Base-by-base conservation (phyloP, 2,888 invertebrate genomes). In the Lacanobia wlatinum region DNA sequence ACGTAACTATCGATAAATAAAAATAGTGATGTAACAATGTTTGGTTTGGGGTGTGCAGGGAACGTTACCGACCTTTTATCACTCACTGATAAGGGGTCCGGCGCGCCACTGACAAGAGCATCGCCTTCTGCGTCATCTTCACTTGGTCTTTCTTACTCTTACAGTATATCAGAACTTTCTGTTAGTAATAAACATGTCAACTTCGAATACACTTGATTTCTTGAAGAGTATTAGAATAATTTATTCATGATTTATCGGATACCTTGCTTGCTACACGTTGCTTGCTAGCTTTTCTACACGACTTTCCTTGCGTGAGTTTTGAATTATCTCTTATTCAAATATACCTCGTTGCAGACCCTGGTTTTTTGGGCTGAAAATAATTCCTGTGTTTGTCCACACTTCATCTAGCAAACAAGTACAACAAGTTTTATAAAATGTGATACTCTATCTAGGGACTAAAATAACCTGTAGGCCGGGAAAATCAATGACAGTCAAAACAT, bases 21-120 rank as follows among this genome's bases (percentile, higher is more conserved):
- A 40, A 60, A 60, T 79, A 70, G 73, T 83, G 82, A 84, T 84
- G 82, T 84, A 84, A 83, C 67, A 74, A 78, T 61, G 66, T 53
- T 56, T 40, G 16, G 66, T 67, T 82, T 70, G 68, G 79, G 73
- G 79, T 76, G 60, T 72, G 50, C 64, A 50, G 64, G 63, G 74
- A 66, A 75, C 63, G 69, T 43, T 58, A 60, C 59, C 73, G 86
- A 86, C 86, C 87, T 85, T 82, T 85, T 86, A 86, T 85, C 87
- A n/a, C 48, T n/a, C 28, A 8, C n/a, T 23, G 82, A 85, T 83
- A 86, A 84, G 72, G 52, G 43, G 9, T 23, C 43, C 58, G 38
- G 38, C 52, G 58, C 55, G 58, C 46, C 46, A 78, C 66, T 63
- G 61, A 73, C 56, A 70, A 62, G 23, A 43, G 59, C 43, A 43